phyloP scores from a whole-genome alignment of 2,113 vertebrate genomes.

The Chinchilla lanigera region DNA sequence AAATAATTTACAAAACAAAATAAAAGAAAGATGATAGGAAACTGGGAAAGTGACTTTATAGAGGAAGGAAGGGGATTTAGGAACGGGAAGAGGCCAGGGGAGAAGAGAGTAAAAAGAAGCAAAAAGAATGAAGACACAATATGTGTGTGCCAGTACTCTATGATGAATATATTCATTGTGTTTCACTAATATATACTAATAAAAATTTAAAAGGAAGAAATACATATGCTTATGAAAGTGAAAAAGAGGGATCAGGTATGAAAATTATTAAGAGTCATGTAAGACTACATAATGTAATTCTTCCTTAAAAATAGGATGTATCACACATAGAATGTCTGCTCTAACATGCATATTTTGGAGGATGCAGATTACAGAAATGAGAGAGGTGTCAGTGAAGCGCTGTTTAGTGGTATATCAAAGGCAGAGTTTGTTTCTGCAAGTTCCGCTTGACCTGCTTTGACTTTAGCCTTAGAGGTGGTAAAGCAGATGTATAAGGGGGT shows the following conservation, averaged over 20 bases:
- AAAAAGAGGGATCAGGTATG: background rate
- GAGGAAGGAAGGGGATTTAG: background rate
- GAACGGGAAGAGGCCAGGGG: background rate
- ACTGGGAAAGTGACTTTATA: background rate
- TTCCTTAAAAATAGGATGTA: conserved; percentile 4
- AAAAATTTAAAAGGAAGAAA: background rate
- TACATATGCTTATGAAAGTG: background rate
- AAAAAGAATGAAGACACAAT: background rate
- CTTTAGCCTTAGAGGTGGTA: background rate
- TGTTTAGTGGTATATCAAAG: background rate
- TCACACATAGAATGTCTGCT: background rate
- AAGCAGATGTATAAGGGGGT: background rate
- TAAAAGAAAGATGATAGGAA: background rate
- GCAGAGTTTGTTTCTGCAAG: background rate
- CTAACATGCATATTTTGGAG: background rate
- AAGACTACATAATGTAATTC: background rate
- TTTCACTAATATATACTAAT: background rate
- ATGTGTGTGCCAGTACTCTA: background rate
- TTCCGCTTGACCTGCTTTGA: background rate
- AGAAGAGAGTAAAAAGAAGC: background rate
- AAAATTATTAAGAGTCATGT: background rate
- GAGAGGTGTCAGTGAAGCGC: background rate
- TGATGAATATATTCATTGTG: background rate
- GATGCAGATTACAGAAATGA: background rate
- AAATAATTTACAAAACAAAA: background rate